These are phyloP conservation scores for Daphoenositta chrysoptera DNA, from an alignment of 2,113 vertebrate genomes.

Conservation along the genomic window DNA sequence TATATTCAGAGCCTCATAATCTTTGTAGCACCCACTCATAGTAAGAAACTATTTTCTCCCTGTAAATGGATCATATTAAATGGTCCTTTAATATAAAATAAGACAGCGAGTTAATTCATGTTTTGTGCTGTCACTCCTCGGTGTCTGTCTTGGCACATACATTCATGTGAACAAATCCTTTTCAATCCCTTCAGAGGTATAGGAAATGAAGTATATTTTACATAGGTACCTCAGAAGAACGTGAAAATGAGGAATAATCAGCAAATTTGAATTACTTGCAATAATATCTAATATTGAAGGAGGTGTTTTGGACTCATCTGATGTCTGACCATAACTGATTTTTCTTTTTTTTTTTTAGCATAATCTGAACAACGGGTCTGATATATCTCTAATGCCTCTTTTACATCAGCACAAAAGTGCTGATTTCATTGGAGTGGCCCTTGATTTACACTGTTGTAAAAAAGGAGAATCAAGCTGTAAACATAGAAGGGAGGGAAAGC, in stretches of 20 bases:
- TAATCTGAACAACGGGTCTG: background rate
- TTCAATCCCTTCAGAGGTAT: background rate
- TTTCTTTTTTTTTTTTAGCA: background rate
- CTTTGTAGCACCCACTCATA: background rate
- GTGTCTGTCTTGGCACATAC: background rate
- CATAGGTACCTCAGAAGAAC: background rate
- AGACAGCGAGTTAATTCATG: background rate
- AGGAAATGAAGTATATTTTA: background rate
- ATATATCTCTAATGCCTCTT: background rate
- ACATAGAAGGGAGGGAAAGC: background rate
- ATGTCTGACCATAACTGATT: background rate
- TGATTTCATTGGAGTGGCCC: background rate
- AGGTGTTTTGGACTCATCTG: background rate
- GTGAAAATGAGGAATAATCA: background rate
- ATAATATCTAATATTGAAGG: background rate
- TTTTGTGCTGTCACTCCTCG: background rate
- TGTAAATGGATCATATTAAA: background rate
- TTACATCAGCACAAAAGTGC: background rate
- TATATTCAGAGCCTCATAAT: background rate
- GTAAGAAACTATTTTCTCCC: background rate
- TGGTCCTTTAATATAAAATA: background rate
- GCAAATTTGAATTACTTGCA: background rate
- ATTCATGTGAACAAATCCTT: background rate
- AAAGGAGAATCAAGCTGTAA: background rate
- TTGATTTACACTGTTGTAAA: conserved; percentile 3